Percentiles rank a stretch among this genome's conserved stretches.
Conservation (phyloP, 2,797 vertebrate genomes). For the Neosilurus hyrtlii region DNA sequence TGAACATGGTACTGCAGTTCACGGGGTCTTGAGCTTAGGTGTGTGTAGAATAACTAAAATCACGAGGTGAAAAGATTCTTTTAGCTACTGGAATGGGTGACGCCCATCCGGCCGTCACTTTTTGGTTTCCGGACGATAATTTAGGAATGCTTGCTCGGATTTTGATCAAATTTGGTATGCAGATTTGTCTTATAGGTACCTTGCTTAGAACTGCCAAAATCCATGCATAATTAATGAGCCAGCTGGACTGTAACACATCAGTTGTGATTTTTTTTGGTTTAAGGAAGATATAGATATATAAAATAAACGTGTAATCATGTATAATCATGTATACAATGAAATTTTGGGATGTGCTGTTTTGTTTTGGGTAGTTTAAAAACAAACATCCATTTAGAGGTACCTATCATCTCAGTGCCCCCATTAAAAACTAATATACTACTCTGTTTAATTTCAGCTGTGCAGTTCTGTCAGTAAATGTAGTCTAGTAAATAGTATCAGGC, state of each 20-base stretch:
- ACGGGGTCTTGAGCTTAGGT: neutral
- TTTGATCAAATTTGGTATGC: no score
- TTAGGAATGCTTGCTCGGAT: no score
- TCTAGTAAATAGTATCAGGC: neutral
- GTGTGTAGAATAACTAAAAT: constrained; percentile 6
- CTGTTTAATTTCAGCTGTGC: neutral
- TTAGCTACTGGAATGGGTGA: no score
- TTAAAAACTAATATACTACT: neutral
- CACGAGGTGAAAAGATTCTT: neutral
- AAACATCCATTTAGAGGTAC: neutral
- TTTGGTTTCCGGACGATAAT: no score
- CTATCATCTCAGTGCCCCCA: neutral
- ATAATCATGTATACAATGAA: neutral
- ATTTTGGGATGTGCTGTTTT: neutral
- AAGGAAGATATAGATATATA: neutral
- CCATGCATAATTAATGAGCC: no score
- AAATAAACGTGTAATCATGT: neutral
- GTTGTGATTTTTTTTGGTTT: no score
- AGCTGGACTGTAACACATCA: no score
- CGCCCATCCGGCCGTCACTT: no score
- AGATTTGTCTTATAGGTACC: no score
- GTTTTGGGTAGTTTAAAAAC: neutral
- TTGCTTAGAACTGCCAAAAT: no score
- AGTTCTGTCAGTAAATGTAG: neutral
- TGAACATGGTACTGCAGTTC: neutral